phyloP scores from a whole-genome alignment of 2,888 invertebrate genomes.

The Apocheima hispidaria region DNA sequence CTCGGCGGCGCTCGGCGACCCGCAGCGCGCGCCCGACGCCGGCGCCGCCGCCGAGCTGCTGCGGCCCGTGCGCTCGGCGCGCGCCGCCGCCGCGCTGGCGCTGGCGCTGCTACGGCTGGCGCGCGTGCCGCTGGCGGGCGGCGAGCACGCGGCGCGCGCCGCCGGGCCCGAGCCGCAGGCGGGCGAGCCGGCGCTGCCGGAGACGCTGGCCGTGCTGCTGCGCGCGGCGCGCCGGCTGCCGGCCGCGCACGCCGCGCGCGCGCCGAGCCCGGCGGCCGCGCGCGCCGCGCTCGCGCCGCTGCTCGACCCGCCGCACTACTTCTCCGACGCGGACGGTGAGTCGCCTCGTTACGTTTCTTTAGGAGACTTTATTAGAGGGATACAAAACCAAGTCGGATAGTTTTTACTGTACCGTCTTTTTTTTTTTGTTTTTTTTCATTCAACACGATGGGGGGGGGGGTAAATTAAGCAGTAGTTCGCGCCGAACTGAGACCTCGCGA shows the following conservation, averaged over 20 bases:
- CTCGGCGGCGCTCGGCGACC: conserved; percentile 86
- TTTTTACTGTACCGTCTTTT: no score
- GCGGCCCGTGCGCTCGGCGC: conserved; percentile 86
- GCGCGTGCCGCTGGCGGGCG: conserved; percentile 55
- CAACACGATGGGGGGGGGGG: no score
- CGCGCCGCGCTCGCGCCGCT: conserved; percentile 51
- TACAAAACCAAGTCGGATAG: no score
- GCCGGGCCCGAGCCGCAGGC: conserved; percentile 39
- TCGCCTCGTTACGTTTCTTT: no score
- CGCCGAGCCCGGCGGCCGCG: conserved; percentile 34
- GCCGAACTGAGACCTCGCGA: no score
- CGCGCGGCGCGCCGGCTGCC: conserved; percentile 55
- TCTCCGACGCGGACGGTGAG: conserved; percentile 58
- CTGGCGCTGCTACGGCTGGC: conserved; percentile 83
- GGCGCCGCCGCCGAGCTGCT: conserved; percentile 90
- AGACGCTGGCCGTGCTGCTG: conserved; percentile 49
- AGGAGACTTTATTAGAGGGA: no score
- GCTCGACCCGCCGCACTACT: conserved; percentile 71
- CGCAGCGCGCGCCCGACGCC: conserved; percentile 88
- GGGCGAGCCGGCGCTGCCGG: conserved; percentile 47
- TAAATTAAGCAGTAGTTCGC: no score
- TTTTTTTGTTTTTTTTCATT: no score
- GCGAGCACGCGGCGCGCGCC: conserved; percentile 47
- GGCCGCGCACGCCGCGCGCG: conserved; percentile 47
- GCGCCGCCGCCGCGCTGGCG: conserved; percentile 84